phyloP scores from a whole-genome alignment of 2,113 vertebrate genomes.

The Pseudopodoces humilis region DNA sequence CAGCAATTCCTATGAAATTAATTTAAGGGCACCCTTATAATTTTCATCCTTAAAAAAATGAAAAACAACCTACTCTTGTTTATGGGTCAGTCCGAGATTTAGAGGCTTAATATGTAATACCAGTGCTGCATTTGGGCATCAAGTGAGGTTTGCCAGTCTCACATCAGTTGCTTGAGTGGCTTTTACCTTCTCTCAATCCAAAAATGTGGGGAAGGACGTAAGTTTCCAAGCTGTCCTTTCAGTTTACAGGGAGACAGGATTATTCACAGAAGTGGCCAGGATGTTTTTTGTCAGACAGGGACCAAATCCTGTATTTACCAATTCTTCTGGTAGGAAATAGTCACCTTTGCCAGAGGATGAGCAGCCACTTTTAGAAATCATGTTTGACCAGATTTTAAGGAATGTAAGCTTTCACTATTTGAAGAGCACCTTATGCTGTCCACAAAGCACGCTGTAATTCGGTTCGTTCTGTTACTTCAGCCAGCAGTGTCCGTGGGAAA shows the following conservation, averaged over 20 bases:
- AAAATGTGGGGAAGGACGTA: background rate
- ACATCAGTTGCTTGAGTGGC: background rate
- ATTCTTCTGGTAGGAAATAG: background rate
- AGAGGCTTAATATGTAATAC: background rate
- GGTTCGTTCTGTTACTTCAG: constrained; percentile 67
- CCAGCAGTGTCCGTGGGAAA: constrained; percentile 97
- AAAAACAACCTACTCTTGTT: background rate
- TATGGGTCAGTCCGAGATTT: background rate
- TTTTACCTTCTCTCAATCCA: background rate
- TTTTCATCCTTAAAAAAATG: background rate
- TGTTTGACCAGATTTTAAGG: background rate
- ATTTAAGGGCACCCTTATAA: background rate
- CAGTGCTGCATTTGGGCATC: background rate
- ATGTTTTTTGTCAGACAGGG: background rate
- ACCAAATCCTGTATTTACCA: background rate
- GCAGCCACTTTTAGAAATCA: background rate
- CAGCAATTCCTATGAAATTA: background rate
- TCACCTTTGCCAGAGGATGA: background rate
- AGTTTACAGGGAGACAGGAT: background rate
- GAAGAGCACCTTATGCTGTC: background rate
- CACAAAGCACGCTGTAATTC: background rate
- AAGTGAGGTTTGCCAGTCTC: background rate
- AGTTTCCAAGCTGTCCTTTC: background rate
- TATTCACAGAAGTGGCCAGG: background rate
- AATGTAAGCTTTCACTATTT: background rate